Conservation (phyloP, 2,113 vertebrate species). For the Fregata magnificens region DNA sequence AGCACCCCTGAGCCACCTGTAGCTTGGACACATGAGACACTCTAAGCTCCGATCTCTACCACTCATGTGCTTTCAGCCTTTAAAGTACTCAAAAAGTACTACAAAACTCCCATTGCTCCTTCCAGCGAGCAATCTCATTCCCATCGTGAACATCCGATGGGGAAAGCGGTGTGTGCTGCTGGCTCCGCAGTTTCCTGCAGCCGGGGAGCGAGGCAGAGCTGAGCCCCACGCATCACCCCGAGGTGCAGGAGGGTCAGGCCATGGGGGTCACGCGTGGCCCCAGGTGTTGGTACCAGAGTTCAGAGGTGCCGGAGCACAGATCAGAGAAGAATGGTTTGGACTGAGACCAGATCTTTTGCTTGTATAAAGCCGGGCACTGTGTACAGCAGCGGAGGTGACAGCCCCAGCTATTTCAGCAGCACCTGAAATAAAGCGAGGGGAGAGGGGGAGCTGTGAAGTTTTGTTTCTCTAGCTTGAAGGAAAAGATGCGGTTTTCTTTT, state of each 20-base stretch:
- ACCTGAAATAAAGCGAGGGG: background rate
- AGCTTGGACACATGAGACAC: fast-evolving
- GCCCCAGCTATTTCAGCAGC: background rate
- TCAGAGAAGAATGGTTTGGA: background rate
- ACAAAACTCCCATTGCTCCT: background rate
- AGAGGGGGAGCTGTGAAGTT: background rate
- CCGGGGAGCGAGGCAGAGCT: background rate
- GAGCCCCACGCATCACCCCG: background rate
- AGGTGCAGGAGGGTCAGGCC: background rate
- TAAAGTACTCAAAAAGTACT: fast-evolving
- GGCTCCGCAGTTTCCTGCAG: background rate
- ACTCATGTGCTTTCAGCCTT: background rate
- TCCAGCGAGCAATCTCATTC: fast-evolving
- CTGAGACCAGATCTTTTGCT: background rate
- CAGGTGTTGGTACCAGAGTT: fast-evolving
- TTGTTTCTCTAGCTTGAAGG: background rate
- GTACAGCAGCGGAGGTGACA: fast-evolving
- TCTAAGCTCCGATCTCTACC: fast-evolving
- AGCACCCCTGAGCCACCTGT: background rate
- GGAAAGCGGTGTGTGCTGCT: background rate
- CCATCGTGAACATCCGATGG: fast-evolving
- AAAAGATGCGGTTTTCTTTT: fast-evolving
- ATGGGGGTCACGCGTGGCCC: background rate
- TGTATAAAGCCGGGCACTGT: background rate
- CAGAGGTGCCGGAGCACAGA: fast-evolving